Percentiles rank a stretch among this genome's conserved stretches.
Conservation (phyloP, 2,113 vertebrate genomes). For the Sylvia atricapilla region DNA sequence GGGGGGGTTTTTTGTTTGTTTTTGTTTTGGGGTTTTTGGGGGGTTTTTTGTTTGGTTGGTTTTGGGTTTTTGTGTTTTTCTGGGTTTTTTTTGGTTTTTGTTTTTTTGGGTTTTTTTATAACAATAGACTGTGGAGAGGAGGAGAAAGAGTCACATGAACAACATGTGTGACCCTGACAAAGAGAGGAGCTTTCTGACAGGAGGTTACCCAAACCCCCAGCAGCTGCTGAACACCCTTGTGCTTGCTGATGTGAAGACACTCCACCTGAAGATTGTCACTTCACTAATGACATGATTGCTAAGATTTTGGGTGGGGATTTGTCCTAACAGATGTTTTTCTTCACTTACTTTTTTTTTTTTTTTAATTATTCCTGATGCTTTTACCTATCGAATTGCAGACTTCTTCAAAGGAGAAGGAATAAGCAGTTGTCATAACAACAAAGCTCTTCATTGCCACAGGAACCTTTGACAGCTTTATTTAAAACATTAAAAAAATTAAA, state of each 20-base stretch:
- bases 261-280: constrained; percentile 50
- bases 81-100: background rate
- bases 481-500: constrained; percentile 69
- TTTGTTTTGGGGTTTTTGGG: too few relatives aligned
- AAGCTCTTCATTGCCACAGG: constrained; percentile 77
- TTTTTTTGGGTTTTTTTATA: too few relatives aligned
- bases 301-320: constrained; percentile 46
- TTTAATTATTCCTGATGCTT: constrained; percentile 77
- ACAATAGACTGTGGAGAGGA: background rate
- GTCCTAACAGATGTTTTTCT: constrained; percentile 53
- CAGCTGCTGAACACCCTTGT: constrained; percentile 1
- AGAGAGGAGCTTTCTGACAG: background rate
- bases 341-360: constrained; percentile 22
- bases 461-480: constrained; percentile 80
- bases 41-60: too few relatives aligned
- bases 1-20: background rate
- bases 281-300: background rate
- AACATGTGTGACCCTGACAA: background rate
- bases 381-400: constrained; percentile 63
- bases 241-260: background rate
- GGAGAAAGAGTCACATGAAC: background rate
- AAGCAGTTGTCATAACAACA: constrained; percentile 84
- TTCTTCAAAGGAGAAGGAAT: constrained; percentile 73
- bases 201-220: background rate
- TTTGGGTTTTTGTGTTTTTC: too few relatives aligned